Percentiles rank a stretch among this genome's conserved stretches.
phyloP scores from a whole-genome alignment of 2,888 invertebrate species.

The Villa cingulata region DNA sequence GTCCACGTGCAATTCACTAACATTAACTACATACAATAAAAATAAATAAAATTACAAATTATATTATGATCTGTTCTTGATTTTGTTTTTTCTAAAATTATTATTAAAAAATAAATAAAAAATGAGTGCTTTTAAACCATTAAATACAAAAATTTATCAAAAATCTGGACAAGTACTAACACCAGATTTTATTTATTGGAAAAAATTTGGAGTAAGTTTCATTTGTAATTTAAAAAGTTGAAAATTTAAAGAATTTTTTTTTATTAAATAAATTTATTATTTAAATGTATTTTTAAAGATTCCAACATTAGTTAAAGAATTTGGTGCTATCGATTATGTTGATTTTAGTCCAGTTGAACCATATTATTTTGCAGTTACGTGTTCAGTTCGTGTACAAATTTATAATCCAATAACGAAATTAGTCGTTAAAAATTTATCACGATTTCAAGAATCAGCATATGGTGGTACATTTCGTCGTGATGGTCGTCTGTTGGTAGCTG shows the following conservation, averaged over 20 bases:
- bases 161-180: conserved; percentile 44
- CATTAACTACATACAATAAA: too few species aligned
- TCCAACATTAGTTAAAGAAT: conserved; percentile 81
- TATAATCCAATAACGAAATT: conserved; percentile 77
- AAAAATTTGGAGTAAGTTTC: conserved; percentile 65
- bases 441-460: conserved; percentile 70
- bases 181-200: conserved; percentile 77
- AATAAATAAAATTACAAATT: too few species aligned
- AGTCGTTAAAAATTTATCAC: conserved; percentile 65
- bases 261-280: conserved; percentile 3
- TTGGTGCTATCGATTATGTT: conserved; percentile 80
- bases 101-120: too few species aligned
- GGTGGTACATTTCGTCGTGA: conserved; percentile 74
- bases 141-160: conserved; percentile 26
- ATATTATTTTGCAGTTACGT: conserved; percentile 83
- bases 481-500: conserved; percentile 71
- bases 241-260: neutral
- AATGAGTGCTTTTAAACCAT: conserved; percentile 24
- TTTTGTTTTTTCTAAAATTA: too few species aligned
- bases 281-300: conserved; percentile 40
- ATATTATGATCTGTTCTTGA: too few species aligned
- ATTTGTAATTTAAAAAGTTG: neutral
- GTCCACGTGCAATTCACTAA: too few species aligned
- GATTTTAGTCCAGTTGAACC: conserved; percentile 84
- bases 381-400: conserved; percentile 75